A percentile compares a stretch with the other conserved stretches of the same genome.
Evolutionary conservation across 2,113 vertebrate species (phyloP).

Genomic region (Centropus unirufus): DNA sequence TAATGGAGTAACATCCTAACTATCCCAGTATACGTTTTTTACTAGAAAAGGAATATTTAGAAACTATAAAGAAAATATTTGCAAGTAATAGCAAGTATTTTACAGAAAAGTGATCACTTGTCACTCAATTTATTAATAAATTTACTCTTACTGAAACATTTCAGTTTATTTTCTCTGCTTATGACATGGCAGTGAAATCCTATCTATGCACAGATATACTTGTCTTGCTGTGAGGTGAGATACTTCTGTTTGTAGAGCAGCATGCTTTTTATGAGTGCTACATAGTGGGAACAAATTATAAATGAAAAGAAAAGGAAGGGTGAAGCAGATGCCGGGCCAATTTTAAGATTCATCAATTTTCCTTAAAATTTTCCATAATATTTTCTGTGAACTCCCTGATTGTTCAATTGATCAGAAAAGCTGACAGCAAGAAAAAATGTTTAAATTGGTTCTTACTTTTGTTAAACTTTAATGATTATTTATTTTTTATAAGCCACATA

Average conservation of each 20-base stretch:
- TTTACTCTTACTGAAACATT: not conserved
- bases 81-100: not conserved
- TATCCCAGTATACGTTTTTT: not conserved
- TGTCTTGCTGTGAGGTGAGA: not conserved
- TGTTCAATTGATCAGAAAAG: not conserved
- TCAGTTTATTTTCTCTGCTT: not conserved
- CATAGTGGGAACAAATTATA: not conserved
- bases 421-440: not conserved
- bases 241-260: not conserved
- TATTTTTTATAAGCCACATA: not conserved
- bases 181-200: not conserved
- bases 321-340: not conserved
- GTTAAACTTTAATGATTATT: not conserved
- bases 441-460: not conserved
- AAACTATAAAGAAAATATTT: not conserved
- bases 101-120: not conserved
- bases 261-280: fast-evolving
- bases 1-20: not conserved
- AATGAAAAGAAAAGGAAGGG: not conserved
- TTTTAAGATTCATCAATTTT: not conserved
- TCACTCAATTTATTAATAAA: not conserved
- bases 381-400: not conserved
- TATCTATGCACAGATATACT: not conserved
- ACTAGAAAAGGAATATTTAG: not conserved
- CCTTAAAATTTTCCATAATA: not conserved